A percentile compares a stretch with the other conserved stretches of the same genome.
phyloP scores from a whole-genome alignment of 2,113 vertebrate genomes.

The Brachypodius melanocephalos region DNA sequence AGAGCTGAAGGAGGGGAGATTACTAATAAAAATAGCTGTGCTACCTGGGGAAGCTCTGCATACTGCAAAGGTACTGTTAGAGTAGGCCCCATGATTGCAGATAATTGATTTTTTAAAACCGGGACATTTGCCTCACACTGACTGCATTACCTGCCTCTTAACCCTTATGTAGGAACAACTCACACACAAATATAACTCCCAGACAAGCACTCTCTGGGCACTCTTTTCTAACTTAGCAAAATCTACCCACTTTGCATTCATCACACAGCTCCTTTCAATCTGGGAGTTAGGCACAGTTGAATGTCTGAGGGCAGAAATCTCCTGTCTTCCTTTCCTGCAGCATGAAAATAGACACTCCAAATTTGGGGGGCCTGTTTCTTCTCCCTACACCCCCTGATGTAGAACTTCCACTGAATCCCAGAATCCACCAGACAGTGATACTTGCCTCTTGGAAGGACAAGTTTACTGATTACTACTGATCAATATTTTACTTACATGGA shows the following conservation, averaged over 20 bases:
- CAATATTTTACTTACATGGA: background rate
- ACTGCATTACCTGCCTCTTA: background rate
- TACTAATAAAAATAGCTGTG: slow-evolving; percentile 6
- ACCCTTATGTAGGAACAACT: background rate
- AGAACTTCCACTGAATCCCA: background rate
- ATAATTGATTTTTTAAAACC: slow-evolving; percentile 26
- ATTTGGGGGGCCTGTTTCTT: background rate
- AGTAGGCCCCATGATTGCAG: background rate
- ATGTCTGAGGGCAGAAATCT: background rate
- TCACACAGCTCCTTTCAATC: background rate
- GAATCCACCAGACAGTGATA: background rate
- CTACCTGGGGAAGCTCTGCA: background rate
- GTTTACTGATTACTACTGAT: background rate
- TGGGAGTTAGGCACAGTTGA: background rate
- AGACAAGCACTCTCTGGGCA: background rate
- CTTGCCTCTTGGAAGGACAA: background rate
- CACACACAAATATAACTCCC: background rate
- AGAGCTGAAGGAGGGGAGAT: background rate
- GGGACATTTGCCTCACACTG: background rate
- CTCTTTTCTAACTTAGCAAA: background rate
- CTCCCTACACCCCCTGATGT: background rate
- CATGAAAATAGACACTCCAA: background rate
- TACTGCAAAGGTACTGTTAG: background rate
- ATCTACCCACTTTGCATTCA: background rate
- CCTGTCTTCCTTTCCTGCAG: background rate